Evolutionary conservation across 2,113 vertebrate genomes (phyloP).

Genomic region (Herpetotheres cachinnans): DNA sequence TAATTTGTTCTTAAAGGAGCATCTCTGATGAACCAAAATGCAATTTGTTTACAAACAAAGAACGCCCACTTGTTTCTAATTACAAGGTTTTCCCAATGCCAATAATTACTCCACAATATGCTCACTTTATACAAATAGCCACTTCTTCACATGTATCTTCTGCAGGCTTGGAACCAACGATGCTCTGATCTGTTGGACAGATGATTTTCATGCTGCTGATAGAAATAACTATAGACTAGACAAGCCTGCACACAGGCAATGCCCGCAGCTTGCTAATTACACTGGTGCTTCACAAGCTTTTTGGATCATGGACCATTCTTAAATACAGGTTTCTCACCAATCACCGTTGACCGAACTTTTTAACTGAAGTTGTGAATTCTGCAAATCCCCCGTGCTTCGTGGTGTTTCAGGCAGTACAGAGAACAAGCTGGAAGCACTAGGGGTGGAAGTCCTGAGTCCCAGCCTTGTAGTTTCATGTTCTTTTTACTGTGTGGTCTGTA

Average conservation of each 20-base stretch:
- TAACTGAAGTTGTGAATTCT: background rate
- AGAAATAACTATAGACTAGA: conserved; percentile 32
- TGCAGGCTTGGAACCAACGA: background rate
- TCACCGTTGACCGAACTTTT: background rate
- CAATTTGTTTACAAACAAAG: conserved; percentile 58
- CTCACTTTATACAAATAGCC: conserved; percentile 48
- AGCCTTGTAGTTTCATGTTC: background rate
- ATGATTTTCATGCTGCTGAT: conserved; percentile 28
- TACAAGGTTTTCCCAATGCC: conserved; percentile 18
- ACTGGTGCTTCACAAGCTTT: background rate
- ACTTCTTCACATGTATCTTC: conserved; percentile 23
- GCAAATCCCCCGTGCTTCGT: background rate
- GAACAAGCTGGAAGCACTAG: background rate
- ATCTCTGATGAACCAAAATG: conserved; percentile 43
- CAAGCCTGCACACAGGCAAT: background rate
- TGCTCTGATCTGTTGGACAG: conserved; percentile 35
- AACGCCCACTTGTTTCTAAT: conserved; percentile 36
- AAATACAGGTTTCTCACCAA: background rate
- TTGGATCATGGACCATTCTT: background rate
- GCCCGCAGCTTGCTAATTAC: background rate
- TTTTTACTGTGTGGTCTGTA: background rate
- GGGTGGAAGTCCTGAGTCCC: background rate
- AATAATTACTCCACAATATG: conserved; percentile 52
- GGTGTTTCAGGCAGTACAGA: background rate
- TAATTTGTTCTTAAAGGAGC: conserved; percentile 47